Evolutionary conservation across 2,113 vertebrate species (phyloP).

Genomic region (Tinamus guttatus): DNA sequence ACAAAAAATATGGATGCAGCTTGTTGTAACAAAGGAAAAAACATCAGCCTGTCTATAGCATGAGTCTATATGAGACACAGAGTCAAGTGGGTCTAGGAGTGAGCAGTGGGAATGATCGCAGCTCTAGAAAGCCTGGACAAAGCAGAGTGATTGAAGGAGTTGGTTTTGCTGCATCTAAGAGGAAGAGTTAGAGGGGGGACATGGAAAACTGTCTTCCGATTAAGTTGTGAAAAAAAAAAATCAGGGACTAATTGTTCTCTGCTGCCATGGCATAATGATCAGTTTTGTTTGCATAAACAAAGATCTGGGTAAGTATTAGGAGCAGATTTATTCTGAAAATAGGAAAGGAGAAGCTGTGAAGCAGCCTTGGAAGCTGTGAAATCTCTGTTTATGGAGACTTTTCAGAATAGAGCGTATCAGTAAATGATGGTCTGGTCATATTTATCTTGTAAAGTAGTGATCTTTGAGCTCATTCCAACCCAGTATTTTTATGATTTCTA

Average conservation of each 20-base stretch:
- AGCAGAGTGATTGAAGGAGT: background rate
- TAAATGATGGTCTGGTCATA: background rate
- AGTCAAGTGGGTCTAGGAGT: background rate
- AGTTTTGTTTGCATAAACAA: conserved; percentile 12
- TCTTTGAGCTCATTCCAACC: background rate
- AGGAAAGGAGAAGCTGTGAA: background rate
- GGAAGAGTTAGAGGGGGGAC: background rate
- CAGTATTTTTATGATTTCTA: background rate
- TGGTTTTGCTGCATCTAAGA: background rate
- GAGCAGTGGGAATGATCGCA: background rate
- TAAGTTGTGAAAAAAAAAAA: background rate
- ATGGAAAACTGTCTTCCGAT: background rate
- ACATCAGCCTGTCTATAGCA: background rate
- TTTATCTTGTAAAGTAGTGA: background rate
- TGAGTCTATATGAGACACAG: background rate
- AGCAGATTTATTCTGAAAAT: conserved; percentile 29
- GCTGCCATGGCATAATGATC: background rate
- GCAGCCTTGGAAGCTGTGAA: background rate
- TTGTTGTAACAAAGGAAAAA: background rate
- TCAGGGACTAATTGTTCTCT: conserved; percentile 7
- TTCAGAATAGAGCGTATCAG: background rate
- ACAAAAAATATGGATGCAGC: background rate
- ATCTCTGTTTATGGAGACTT: background rate
- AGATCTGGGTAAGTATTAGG: conserved; percentile 12
- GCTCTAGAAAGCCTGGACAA: background rate